phyloP scores from a whole-genome alignment of 1,140 invertebrate species.

The Helicorthomorpha holstii region DNA sequence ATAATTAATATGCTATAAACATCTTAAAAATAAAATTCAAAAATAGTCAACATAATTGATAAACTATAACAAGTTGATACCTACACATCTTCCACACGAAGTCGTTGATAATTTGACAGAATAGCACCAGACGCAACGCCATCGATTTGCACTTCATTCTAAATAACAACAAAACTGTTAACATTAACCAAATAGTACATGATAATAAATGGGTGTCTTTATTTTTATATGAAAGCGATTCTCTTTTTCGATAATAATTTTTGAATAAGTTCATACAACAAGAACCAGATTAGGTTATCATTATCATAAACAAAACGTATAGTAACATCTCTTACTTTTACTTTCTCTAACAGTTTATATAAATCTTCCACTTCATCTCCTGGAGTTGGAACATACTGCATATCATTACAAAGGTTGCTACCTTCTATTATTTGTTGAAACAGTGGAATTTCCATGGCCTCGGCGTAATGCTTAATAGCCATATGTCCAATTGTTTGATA shows the following conservation, averaged over 20 bases:
- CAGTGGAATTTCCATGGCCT: conserved; percentile 83
- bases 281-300: too few species aligned
- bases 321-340: conserved; percentile 52
- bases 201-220: too few species aligned
- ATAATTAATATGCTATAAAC: too few species aligned
- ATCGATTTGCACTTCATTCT: conserved; percentile 64
- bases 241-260: too few species aligned
- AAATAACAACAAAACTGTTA: too few species aligned
- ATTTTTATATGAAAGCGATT: too few species aligned
- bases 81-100: conserved; percentile 95
- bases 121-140: conserved; percentile 94
- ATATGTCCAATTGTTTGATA: conserved; percentile 97
- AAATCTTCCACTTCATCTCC: conserved; percentile 99
- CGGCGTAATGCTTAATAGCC: conserved; percentile 74
- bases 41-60: too few species aligned
- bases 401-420: conserved; percentile 49
- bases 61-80: too few species aligned
- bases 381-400: conserved; percentile 63
- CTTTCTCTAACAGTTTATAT: conserved; percentile 58
- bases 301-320: too few species aligned
- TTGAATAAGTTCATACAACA: too few species aligned
- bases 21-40: too few species aligned
- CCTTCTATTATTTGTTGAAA: conserved; percentile 64
- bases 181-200: too few species aligned
- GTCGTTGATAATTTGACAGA: conserved; percentile 91